phyloP scores from a whole-genome alignment of 92 coral and sea anemone genomes.

The Heliopora coerulea region DNA sequence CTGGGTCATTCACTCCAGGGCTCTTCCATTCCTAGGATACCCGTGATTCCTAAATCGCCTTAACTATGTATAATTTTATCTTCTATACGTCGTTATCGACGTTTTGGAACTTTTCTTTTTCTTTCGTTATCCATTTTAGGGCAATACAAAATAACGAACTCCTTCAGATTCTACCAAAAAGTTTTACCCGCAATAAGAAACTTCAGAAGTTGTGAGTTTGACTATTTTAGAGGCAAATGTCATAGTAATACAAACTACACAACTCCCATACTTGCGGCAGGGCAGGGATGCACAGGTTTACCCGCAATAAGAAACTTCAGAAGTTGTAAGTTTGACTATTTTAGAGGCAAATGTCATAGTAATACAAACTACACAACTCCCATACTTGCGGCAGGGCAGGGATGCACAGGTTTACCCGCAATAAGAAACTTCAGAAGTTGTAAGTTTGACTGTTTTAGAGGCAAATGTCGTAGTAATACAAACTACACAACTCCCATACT shows the following conservation, averaged over 20 bases:
- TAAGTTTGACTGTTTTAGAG: not conserved
- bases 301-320: slow-evolving; percentile 18
- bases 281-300: slow-evolving; percentile 14
- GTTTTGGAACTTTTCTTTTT: too few relatives aligned
- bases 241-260: slow-evolving; percentile 22
- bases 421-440: slow-evolving; percentile 20
- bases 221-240: not conserved
- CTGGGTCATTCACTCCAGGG: too few relatives aligned
- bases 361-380: slow-evolving; percentile 10
- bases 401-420: slow-evolving; percentile 11
- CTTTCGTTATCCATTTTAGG: not conserved
- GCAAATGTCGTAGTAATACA: slow-evolving; percentile 13
- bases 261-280: not conserved
- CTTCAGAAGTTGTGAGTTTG: slow-evolving; percentile 27
- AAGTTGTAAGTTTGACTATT: slow-evolving; percentile 17
- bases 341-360: not conserved
- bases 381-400: not conserved
- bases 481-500: not conserved
- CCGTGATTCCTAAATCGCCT: too few relatives aligned
- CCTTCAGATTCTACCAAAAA: slow-evolving; percentile 17
- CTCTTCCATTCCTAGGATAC: too few relatives aligned
- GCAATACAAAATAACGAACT: slow-evolving; percentile 28
- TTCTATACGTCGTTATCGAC: too few relatives aligned
- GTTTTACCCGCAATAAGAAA: slow-evolving; percentile 16
- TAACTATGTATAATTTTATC: too few relatives aligned